Conservation (phyloP, 1,140 invertebrate genomes). For the Apis dorsata region DNA sequence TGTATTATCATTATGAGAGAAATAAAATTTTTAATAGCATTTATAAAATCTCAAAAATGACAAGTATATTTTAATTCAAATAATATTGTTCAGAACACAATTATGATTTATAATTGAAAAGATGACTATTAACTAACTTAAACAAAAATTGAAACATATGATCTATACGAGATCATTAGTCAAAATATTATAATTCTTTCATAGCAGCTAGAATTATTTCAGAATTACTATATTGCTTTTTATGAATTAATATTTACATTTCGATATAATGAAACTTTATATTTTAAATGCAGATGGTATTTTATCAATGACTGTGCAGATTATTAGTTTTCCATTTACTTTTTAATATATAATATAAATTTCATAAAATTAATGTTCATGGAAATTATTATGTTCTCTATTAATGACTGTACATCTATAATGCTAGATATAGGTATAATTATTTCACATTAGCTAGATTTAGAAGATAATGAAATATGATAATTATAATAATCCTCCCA, state of each 20-base stretch:
- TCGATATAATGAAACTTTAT: constrained; percentile 48
- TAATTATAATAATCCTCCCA: constrained; percentile 50
- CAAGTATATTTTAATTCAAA: constrained; percentile 47
- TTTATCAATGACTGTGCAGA: constrained; percentile 45
- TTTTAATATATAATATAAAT: constrained; percentile 51
- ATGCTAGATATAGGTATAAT: constrained; percentile 51
- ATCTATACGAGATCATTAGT: constrained; percentile 58
- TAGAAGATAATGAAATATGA: constrained; percentile 55
- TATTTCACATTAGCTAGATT: constrained; percentile 44
- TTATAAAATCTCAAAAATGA: constrained; percentile 28
- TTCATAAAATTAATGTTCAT: constrained; percentile 54
- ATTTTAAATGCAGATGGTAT: constrained; percentile 63
- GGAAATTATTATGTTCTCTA: constrained; percentile 50
- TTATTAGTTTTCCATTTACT: constrained; percentile 42
- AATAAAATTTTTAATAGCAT: constrained; percentile 30
- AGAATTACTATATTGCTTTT: constrained; percentile 53
- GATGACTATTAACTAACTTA: constrained; percentile 32
- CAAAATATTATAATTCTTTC: constrained; percentile 56
- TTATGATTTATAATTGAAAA: constrained; percentile 26
- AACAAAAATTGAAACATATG: constrained; percentile 52
- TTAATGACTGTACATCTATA: constrained; percentile 50
- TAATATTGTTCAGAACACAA: constrained; percentile 23
- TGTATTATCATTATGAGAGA: constrained; percentile 21
- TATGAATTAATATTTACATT: constrained; percentile 63
- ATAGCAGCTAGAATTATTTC: constrained; percentile 41